phyloP scores from a whole-genome alignment of 2,888 invertebrate genomes.

The Scaptomyza caliginosa region DNA sequence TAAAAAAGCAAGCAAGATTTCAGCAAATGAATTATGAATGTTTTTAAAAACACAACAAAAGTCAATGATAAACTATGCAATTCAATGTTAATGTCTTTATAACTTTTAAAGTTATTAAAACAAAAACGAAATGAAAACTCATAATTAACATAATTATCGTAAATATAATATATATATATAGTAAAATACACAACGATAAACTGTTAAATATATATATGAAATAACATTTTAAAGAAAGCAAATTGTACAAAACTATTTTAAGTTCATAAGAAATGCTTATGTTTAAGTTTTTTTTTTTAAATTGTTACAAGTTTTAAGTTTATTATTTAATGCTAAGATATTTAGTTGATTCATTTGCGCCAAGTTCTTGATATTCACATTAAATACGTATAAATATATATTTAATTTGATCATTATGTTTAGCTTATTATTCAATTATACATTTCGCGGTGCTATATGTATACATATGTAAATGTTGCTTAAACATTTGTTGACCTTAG shows the following conservation, averaged over 20 bases:
- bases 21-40: slow-evolving; percentile 27
- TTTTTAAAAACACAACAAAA: slow-evolving; percentile 53
- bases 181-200: slow-evolving; percentile 61
- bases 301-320: slow-evolving; percentile 65
- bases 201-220: slow-evolving; percentile 59
- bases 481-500: slow-evolving; percentile 33
- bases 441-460: slow-evolving; percentile 78
- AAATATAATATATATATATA: slow-evolving; percentile 36
- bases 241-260: slow-evolving; percentile 75
- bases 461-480: slow-evolving; percentile 58
- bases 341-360: slow-evolving; percentile 32
- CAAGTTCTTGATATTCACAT: slow-evolving; percentile 22
- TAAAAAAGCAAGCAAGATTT: slow-evolving; percentile 3
- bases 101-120: slow-evolving; percentile 71
- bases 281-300: slow-evolving; percentile 41
- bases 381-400: slow-evolving; percentile 11
- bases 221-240: slow-evolving; percentile 42
- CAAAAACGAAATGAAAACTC: slow-evolving; percentile 4
- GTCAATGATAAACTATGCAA: slow-evolving; percentile 62
- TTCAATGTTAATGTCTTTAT: slow-evolving; percentile 65
- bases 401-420: slow-evolving; percentile 17
- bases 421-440: slow-evolving; percentile 18
- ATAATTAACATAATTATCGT: slow-evolving; percentile 42
- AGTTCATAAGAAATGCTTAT: slow-evolving; percentile 48
- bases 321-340: slow-evolving; percentile 59